A percentile compares a stretch with the other conserved stretches of the same genome.
Conservation (phyloP, 2,888 invertebrate genomes). For the Lycocerus yunnanus region DNA sequence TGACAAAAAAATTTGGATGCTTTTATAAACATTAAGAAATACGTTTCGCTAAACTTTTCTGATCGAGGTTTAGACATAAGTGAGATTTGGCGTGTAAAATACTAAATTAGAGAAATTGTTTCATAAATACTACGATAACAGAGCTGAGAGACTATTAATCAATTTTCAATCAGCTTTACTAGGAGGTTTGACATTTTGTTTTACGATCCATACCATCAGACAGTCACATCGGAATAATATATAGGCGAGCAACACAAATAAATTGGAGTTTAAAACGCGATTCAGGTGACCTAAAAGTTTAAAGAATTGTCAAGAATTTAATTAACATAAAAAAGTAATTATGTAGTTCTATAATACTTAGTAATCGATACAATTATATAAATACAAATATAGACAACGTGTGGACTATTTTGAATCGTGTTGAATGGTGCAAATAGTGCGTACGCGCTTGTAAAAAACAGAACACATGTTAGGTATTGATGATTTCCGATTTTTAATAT, state of each 20-base stretch:
- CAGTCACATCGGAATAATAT: background rate
- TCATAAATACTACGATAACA: background rate
- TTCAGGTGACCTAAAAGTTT: background rate
- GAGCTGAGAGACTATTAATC: conserved; percentile 25
- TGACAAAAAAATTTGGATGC: conserved; percentile 1
- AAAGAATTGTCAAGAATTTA: background rate
- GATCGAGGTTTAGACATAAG: background rate
- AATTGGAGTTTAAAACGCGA: background rate
- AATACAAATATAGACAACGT: background rate
- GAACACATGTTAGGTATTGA: background rate
- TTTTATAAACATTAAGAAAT: background rate
- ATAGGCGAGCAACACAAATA: background rate
- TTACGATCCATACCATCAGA: background rate
- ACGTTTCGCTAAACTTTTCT: background rate
- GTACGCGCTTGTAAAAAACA: background rate
- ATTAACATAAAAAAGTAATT: background rate
- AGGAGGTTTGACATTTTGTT: background rate
- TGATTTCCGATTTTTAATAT: background rate
- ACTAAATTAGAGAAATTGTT: background rate
- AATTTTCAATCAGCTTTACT: conserved; percentile 29
- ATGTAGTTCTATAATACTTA: background rate
- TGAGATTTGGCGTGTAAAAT: background rate
- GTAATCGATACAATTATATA: background rate
- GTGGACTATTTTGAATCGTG: background rate
- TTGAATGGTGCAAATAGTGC: background rate